Percentiles rank a stretch among this genome's conserved stretches.
phyloP scores from a whole-genome alignment of 2,888 invertebrate genomes.

The Zeuzera pyrina region DNA sequence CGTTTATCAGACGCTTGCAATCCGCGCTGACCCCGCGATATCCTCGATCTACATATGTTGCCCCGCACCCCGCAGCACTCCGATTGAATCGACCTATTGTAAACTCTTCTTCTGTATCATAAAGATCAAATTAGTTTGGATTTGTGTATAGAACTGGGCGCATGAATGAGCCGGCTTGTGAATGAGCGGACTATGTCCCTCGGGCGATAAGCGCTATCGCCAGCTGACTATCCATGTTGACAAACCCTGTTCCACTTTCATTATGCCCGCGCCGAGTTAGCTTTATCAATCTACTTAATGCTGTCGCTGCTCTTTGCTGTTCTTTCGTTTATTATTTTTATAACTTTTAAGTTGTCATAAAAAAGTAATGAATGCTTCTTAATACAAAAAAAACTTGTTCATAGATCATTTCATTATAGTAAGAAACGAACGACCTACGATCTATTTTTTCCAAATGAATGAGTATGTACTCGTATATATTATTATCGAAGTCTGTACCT shows the following conservation, averaged over 20 bases:
- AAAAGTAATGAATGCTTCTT: too few relatives aligned
- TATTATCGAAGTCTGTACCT: too few relatives aligned
- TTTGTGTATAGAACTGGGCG: slow-evolving; percentile 21
- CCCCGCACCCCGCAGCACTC: slow-evolving; percentile 38
- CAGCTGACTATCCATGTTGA: slow-evolving; percentile 68
- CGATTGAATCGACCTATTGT: slow-evolving; percentile 23
- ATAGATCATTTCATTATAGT: too few relatives aligned
- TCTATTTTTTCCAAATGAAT: too few relatives aligned
- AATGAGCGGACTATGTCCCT: slow-evolving; percentile 72
- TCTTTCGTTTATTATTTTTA: neutral
- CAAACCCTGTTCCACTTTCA: slow-evolving; percentile 70
- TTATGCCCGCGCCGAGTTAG: slow-evolving; percentile 43
- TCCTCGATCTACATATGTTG: slow-evolving; percentile 63
- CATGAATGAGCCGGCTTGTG: slow-evolving; percentile 69
- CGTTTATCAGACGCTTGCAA: slow-evolving; percentile 69
- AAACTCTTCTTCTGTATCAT: slow-evolving; percentile 32
- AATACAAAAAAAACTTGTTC: too few relatives aligned
- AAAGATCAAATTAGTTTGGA: slow-evolving; percentile 36
- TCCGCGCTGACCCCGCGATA: slow-evolving; percentile 71
- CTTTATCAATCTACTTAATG: slow-evolving; percentile 48
- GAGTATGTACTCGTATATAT: too few relatives aligned
- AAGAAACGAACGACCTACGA: too few relatives aligned
- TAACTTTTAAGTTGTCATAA: too few relatives aligned
- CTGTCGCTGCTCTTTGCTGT: slow-evolving; percentile 8
- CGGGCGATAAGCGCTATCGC: slow-evolving; percentile 67